Base-by-base conservation (phyloP, 1,140 invertebrate genomes). In the Neodiprion virginianus region DNA sequence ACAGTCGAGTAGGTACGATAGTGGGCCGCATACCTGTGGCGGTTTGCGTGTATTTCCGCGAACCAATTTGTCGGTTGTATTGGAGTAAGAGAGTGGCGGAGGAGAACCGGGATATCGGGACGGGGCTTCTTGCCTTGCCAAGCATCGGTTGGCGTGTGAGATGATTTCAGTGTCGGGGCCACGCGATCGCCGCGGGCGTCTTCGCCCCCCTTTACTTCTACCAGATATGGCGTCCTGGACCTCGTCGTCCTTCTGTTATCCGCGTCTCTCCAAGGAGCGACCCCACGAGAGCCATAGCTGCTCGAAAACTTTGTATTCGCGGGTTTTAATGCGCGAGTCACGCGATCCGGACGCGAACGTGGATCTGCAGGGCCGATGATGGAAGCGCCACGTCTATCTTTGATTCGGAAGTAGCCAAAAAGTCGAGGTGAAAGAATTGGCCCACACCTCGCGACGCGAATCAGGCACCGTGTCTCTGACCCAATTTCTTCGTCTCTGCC, bases 201-300 rank as follows among this genome's bases (percentile, higher is more conserved):
- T 61, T 61, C 1, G 53, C 53, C 53, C 53, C n/a, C 53, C 53
- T 40, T 40, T 4, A 40, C 53, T 61, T 17, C 53, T 61, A 8
- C 53, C 53, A 61, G 53, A 61, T 61, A 61, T 61, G 53, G 53
- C 53, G 53, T 61, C 53, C 53, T 61, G 53, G 53, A 61, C 53
- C 53, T 61, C 53, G 53, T 61, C 53, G 53, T 61, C 53, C 53
- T 61, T 61, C 53, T 61, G 53, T 61, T 61, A 61, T 61, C 53
- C 53, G 53, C 53, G n/a, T 61, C 53, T 17, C n/a, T 17, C 11
- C 53, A n/a, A 61, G 53, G 53, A 11, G 53, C 11, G 53, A 14
- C 50, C 10, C 10, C 50, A 14, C 50, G 17, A 53, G 50, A 10
- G 28, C 28, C 28, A 5, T 40, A 40, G 28, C 28, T 40, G n/a